Evolutionary conservation across 2,888 invertebrate genomes (phyloP), one percentile per base, ranked within the genome.

Genomic region (Yponomeuta plumbellus): DNA sequence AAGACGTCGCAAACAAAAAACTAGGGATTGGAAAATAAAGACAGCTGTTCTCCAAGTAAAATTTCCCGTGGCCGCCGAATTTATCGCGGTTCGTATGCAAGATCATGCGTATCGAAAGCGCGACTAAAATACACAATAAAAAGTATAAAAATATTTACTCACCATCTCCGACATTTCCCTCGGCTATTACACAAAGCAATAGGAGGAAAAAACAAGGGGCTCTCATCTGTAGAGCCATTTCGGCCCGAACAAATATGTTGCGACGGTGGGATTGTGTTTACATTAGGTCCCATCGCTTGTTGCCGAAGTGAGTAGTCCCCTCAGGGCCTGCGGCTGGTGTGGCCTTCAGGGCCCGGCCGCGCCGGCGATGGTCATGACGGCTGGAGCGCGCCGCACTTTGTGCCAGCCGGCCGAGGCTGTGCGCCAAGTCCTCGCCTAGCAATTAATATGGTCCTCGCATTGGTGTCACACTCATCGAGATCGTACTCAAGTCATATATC

Each of bases 401-500:
- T 63, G 63, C 44, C 11, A 44, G 21, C 10, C 11, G 44, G 6
- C 44, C 20, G 22, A 20, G 13, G 22, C 40, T 13, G 40, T 20
- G 26, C 21, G 77, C 67, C 77, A 79, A 72, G 79, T 34, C 34
- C 34, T 80, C 76, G 77, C 76, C 77, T 83, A 80, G 80, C 75
- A 73, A 73, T 70, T 71, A 73, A 71, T 75, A 73, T 78, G 75
- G 75, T 80, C 75, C 81, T 78, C 80, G 79, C 78, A 86, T 83
- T 82, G 83, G 84, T 89, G 88, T 88, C 88, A 85, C 77, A 81
- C 76, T 79, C 86, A 90, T 89, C 78, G 84, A 83, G 78, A 77
- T 77, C 80, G 84, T 84, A 84, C 78, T 82, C 76, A 68, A 70
- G 69, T 67, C 79, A 80, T 82, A 69, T 78, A 71, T 79, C 64